Percentiles rank a stretch among this genome's conserved stretches.
Evolutionary conservation across 1,140 invertebrate species (phyloP).

Genomic region (Amyelois transitella): DNA sequence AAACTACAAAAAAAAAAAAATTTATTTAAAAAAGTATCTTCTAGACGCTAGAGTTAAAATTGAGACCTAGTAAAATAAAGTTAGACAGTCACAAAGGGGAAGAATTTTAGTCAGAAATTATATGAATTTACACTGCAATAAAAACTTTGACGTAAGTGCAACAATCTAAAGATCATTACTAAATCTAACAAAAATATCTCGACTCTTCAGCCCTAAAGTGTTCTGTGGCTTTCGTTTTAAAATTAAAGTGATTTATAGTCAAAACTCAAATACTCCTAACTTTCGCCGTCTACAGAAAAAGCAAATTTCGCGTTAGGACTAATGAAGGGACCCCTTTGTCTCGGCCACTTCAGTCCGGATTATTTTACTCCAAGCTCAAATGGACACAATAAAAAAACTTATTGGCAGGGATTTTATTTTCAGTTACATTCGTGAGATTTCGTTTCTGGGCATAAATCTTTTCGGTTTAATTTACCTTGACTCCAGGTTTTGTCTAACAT

Average conservation of each 20-base stretch:
- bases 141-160: too few relatives aligned
- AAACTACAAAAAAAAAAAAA: too few relatives aligned
- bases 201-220: constrained; percentile 37
- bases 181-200: not conserved
- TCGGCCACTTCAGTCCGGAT: constrained; percentile 11
- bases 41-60: too few relatives aligned
- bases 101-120: too few relatives aligned
- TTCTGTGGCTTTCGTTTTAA: constrained; percentile 51
- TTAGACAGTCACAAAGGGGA: too few relatives aligned
- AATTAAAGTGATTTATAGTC: constrained; percentile 65
- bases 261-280: constrained; percentile 44
- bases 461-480: not conserved
- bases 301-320: constrained; percentile 42
- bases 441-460: not conserved
- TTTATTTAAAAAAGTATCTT: too few relatives aligned
- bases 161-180: too few relatives aligned
- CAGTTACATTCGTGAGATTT: not conserved
- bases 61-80: too few relatives aligned
- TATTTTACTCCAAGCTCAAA: constrained; percentile 9
- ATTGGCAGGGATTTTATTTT: constrained; percentile 12
- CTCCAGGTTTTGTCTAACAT: too few relatives aligned
- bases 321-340: constrained; percentile 54
- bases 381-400: constrained; percentile 6
- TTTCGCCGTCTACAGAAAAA: constrained; percentile 56
- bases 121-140: too few relatives aligned